These are phyloP conservation scores for Bos taurus DNA, from an alignment of 2,113 vertebrate species.

Conservation along the genomic window DNA sequence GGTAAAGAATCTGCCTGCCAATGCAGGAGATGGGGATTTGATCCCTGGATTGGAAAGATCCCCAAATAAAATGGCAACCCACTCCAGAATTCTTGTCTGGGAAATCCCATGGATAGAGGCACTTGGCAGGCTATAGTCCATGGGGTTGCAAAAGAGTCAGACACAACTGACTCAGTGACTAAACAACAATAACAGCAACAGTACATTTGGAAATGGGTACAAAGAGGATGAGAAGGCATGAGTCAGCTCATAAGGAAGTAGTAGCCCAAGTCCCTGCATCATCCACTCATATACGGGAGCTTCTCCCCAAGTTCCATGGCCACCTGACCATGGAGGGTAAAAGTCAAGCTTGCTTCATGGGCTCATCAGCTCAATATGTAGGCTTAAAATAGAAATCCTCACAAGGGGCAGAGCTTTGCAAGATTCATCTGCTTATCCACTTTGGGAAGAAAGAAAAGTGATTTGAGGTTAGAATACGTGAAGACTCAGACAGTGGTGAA, in stretches of 20 bases:
- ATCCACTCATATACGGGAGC: not conserved
- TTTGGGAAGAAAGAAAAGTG: not conserved
- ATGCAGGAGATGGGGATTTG: not conserved
- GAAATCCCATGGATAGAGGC: not conserved
- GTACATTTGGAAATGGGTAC: not conserved
- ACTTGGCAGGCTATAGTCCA: not conserved
- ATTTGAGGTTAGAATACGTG: not conserved
- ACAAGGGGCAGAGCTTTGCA: not conserved
- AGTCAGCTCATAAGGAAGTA: not conserved
- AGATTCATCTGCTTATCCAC: not conserved
- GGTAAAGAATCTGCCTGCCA: not conserved
- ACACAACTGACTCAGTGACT: not conserved
- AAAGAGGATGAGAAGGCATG: not conserved
- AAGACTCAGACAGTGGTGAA: not conserved
- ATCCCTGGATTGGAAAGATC: not conserved
- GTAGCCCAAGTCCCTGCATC: not conserved
- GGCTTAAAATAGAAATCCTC: not conserved
- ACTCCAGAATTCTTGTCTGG: not conserved
- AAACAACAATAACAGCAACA: not conserved
- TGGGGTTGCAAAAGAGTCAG: not conserved
- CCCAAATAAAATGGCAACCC: not conserved
- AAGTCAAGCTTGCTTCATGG: not conserved
- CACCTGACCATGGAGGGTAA: not conserved
- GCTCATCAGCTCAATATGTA: not conserved
- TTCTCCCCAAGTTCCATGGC: not conserved